These are phyloP conservation scores for Falco rusticolus DNA, from an alignment of 2,797 vertebrate genomes.

Conservation along the genomic window DNA sequence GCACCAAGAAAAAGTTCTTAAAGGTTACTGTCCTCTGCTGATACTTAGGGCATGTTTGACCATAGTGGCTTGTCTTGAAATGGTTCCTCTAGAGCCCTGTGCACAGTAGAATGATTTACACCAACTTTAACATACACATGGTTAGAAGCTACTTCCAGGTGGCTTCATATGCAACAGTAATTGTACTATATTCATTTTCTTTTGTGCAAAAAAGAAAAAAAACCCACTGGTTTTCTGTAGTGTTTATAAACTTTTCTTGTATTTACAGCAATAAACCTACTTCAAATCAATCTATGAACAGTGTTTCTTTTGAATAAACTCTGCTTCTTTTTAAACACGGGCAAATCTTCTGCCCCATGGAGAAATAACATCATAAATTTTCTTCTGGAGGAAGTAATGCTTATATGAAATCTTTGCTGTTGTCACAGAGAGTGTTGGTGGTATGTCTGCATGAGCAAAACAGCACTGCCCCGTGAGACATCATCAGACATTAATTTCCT, in stretches of 20 bases:
- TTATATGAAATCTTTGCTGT: background rate
- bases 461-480: background rate
- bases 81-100: background rate
- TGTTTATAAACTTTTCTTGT: background rate
- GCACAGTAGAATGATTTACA: background rate
- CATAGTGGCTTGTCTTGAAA: background rate
- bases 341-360: background rate
- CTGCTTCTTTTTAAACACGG: background rate
- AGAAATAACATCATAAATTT: background rate
- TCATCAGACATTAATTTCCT: background rate
- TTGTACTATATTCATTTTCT: background rate
- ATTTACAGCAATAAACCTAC: background rate
- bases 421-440: rapidly evolving
- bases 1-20: background rate
- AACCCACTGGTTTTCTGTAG: background rate
- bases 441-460: background rate
- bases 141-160: background rate
- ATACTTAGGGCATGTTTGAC: background rate
- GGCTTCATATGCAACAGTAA: background rate
- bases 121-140: background rate
- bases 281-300: background rate
- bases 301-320: background rate
- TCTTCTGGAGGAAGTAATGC: background rate
- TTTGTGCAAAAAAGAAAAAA: background rate
- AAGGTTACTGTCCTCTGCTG: background rate